These are phyloP conservation scores for Rhineura floridana DNA, from an alignment of 2,113 vertebrate genomes.

Conservation along the genomic window DNA sequence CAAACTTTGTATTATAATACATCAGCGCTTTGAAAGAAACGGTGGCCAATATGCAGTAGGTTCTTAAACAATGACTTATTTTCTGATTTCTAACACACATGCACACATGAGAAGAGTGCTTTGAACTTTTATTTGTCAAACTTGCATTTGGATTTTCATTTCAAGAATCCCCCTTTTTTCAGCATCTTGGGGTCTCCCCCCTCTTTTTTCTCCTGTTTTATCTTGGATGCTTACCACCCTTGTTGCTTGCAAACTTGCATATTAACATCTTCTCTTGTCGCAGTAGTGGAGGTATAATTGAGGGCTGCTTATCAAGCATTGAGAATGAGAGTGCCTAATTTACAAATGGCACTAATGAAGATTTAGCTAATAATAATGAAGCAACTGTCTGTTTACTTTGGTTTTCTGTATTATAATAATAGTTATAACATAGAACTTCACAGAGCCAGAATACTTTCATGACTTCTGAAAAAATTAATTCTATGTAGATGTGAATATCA, in stretches of 20 bases:
- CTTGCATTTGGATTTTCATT: too few relatives aligned
- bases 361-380: constrained; percentile 2
- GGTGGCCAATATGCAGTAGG: neutral
- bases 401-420: constrained; percentile 15
- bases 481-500: neutral
- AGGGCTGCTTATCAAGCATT: constrained; percentile 29
- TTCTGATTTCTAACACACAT: neutral
- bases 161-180: too few relatives aligned
- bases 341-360: neutral
- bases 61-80: neutral
- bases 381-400: neutral
- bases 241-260: too few relatives aligned
- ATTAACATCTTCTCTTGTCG: constrained; percentile 4
- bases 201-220: too few relatives aligned
- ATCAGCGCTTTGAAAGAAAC: neutral
- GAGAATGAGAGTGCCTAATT: constrained; percentile 46
- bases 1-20: neutral
- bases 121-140: too few relatives aligned
- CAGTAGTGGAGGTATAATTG: neutral
- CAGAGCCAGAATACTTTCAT: neutral
- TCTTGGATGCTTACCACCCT: too few relatives aligned
- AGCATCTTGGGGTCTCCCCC: too few relatives aligned
- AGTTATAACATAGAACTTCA: constrained; percentile 56
- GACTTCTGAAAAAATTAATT: neutral
- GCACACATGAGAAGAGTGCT: neutral